Base-by-base conservation (phyloP, 2,888 invertebrate species). In the Orgyia antiqua region DNA sequence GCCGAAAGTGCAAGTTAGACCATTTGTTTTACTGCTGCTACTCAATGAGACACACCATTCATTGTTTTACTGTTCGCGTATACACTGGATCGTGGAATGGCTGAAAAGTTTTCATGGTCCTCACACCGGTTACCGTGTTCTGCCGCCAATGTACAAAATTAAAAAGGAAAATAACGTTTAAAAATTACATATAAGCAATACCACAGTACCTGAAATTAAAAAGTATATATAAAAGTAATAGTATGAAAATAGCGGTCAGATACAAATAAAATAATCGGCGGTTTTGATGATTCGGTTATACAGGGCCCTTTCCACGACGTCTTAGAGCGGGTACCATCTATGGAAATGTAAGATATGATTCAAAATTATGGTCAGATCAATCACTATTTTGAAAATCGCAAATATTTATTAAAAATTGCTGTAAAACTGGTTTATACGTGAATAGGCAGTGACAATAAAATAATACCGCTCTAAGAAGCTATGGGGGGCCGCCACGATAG, bases 111-210 rank as follows among this genome's bases (percentile, higher is more conserved):
- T 23, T 2, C 56, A 57, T 47, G 49, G 45, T 48, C 40, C 39
- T 40, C 47, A 43, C 45, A 36, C 51, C 59, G 51, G 59, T 53
- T 49, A 59, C 36, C 31, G 36, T 26, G 31, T 36, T 32, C 29
- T 25, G 68, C 68, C 68, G 68, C 70, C 71, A 66, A 62, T 62
- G 59, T 59, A 57, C 57, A 58, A 66, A 58, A 48, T 40, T n/a
- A n/a, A n/a, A n/a, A n/a, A n/a, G n/a, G n/a, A 23, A 51, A 69
- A 33, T 67, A 64, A 67, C 62, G 67, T 68, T 71, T 52, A 65
- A 66, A 70, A 73, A 65, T 72, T 76, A 78, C 77, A 76, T 68
- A 64, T 80, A 82, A 83, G 82, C 80, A 83, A 82, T 83, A 83
- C 78, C 76, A 73, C 74, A 75, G 83, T 83, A 83, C 82, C 83